Base-by-base conservation (phyloP, 2,888 invertebrate genomes). In the Lasioglossum calceatum region DNA sequence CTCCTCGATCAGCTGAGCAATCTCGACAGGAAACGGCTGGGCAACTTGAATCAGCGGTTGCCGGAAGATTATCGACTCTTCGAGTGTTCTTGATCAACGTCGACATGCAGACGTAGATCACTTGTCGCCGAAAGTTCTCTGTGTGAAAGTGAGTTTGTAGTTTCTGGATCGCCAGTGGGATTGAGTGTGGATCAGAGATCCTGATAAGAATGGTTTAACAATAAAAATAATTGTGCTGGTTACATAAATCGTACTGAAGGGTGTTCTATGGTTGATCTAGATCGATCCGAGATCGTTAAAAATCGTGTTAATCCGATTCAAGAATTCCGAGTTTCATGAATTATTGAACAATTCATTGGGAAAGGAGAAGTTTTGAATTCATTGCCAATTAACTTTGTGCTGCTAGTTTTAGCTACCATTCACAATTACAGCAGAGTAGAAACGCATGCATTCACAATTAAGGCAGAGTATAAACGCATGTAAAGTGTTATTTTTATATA, bases 21-120 rank as follows among this genome's bases (percentile, higher is more conserved):
- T 84, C 85, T 76, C 2, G 64, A 36, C 73, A 44, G 72, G 64
- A 73, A 77, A 36, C 36, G 36, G 27, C 32, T 14, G 32, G 72
- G 39, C 32, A 58, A 42, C 77, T 70, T 47, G 77, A 77, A 44
- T 50, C 12, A 61, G n/a, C 71, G 71, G 50, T 72, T 67, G 58
- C 23, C 16, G 83, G 83, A 42, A 44, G 27, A 73, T 61, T 32
- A 61, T 72, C 81, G 79, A 10, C 39, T 23, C 70, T 12, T 44
- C 36, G 54, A n/a, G 47, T 5, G 50, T n/a, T 47, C n/a, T 12
- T 10, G 80, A 80, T 61, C 23, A 10, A 10, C 54, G 72, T 81
- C 80, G 19, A 64, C 7, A 19, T 16, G 32, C 14, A 14, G 32
- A 64, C 32, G 16, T 32, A 36, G 32, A 64, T 64, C 64, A 7